These are phyloP conservation scores for Rhinichthys osculus DNA, from an alignment of 2,797 vertebrate genomes.

Conservation along the genomic window DNA sequence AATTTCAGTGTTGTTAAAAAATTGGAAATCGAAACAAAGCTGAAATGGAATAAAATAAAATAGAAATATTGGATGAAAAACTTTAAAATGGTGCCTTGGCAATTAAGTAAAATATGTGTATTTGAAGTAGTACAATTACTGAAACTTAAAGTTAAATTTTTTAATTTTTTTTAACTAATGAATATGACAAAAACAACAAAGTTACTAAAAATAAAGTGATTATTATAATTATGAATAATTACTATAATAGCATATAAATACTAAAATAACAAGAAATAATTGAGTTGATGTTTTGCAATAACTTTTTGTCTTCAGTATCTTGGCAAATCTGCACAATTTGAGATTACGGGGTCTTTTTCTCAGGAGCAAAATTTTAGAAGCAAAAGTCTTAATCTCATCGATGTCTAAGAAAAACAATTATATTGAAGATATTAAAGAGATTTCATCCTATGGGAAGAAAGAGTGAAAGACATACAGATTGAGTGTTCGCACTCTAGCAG, in stretches of 20 bases:
- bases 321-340: background rate
- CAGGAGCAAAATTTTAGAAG: background rate
- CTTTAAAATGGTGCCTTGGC: background rate
- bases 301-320: background rate
- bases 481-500: conserved; percentile 23
- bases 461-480: background rate
- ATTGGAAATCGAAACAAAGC: background rate
- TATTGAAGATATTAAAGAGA: background rate
- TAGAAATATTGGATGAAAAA: background rate
- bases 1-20: background rate
- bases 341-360: background rate
- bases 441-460: background rate
- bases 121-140: background rate
- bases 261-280: background rate
- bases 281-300: background rate
- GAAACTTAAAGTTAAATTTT: background rate
- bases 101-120: background rate
- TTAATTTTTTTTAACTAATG: too few species aligned
- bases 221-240: background rate
- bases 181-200: background rate
- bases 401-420: background rate
- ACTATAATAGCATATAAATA: background rate
- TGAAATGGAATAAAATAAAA: background rate
- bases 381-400: background rate
- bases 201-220: background rate